Evolutionary conservation across 2,888 invertebrate genomes (phyloP).

Genomic region (Nebria salina): DNA sequence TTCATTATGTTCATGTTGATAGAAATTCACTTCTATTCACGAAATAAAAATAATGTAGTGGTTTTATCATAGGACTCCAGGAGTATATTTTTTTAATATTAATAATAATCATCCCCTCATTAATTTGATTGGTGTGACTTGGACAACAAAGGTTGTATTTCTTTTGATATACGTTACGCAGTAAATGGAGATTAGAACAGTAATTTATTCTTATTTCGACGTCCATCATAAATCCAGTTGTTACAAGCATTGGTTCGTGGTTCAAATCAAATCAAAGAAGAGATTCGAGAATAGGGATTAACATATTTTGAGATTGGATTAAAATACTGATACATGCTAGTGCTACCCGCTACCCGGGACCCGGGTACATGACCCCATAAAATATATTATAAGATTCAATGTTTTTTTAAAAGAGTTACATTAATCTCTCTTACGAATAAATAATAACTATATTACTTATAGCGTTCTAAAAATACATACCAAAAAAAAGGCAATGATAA

Average conservation of each 20-base stretch:
- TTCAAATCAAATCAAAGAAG: conserved; percentile 14
- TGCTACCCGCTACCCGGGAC: neutral
- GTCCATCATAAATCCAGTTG: conserved; percentile 8
- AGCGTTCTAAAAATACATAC: conserved; percentile 10
- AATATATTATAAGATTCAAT: conserved; percentile 19
- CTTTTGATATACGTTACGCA: neutral
- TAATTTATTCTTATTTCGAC: conserved; percentile 16
- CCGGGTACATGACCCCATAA: conserved; percentile 17
- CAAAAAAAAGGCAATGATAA: neutral
- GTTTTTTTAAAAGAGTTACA: conserved; percentile 14
- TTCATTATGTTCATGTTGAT: too few species aligned
- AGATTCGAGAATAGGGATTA: conserved; percentile 36
- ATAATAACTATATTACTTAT: conserved; percentile 15
- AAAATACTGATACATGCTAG: conserved; percentile 7
- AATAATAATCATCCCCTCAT: neutral
- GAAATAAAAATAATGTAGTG: too few species aligned
- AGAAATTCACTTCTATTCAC: too few species aligned
- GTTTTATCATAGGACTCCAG: too few species aligned
- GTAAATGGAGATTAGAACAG: neutral
- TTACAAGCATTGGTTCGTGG: conserved; percentile 12
- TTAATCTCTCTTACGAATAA: conserved; percentile 20
- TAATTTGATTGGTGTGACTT: neutral
- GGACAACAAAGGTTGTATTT: neutral
- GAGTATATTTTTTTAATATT: neutral
- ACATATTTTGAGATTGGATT: conserved; percentile 45